These are phyloP conservation scores for Palloptera scutellata DNA, from an alignment of 2,888 invertebrate genomes.

Conservation along the genomic window DNA sequence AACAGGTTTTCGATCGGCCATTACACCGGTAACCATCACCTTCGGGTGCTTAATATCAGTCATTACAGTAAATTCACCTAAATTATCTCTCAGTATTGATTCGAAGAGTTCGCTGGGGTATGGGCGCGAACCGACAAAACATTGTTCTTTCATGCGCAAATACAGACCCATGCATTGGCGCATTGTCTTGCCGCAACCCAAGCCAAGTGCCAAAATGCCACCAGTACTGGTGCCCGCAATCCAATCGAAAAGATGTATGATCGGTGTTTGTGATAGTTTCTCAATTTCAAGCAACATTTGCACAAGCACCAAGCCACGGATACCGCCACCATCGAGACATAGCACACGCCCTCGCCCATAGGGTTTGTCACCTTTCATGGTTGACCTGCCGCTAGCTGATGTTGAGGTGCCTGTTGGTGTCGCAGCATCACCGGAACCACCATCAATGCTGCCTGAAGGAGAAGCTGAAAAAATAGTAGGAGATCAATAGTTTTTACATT, in stretches of 20 bases:
- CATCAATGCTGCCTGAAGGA: slow-evolving; percentile 40
- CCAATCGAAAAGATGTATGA: slow-evolving; percentile 93
- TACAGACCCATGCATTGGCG: slow-evolving; percentile 90
- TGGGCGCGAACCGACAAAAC: slow-evolving; percentile 91
- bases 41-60: slow-evolving; percentile 83
- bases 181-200: slow-evolving; percentile 81
- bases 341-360: slow-evolving; percentile 70
- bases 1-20: slow-evolving; percentile 92
- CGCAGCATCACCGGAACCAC: slow-evolving; percentile 39
- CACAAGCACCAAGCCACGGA: slow-evolving; percentile 85
- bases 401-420: slow-evolving; percentile 40
- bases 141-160: slow-evolving; percentile 91
- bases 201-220: slow-evolving; percentile 86
- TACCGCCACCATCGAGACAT: slow-evolving; percentile 96
- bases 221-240: slow-evolving; percentile 88
- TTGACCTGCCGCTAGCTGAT: slow-evolving; percentile 17
- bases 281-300: slow-evolving; percentile 82
- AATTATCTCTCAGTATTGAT: slow-evolving; percentile 83
- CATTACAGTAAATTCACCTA: slow-evolving; percentile 86
- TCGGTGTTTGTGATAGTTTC: slow-evolving; percentile 74
- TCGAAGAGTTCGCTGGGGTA: slow-evolving; percentile 89
- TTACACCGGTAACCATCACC: slow-evolving; percentile 86
- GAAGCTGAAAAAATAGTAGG: too few species aligned
- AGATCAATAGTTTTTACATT: too few species aligned
- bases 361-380: slow-evolving; percentile 56